Base-by-base conservation (phyloP, 1,140 invertebrate species). In the Drosophila kikkawai region DNA sequence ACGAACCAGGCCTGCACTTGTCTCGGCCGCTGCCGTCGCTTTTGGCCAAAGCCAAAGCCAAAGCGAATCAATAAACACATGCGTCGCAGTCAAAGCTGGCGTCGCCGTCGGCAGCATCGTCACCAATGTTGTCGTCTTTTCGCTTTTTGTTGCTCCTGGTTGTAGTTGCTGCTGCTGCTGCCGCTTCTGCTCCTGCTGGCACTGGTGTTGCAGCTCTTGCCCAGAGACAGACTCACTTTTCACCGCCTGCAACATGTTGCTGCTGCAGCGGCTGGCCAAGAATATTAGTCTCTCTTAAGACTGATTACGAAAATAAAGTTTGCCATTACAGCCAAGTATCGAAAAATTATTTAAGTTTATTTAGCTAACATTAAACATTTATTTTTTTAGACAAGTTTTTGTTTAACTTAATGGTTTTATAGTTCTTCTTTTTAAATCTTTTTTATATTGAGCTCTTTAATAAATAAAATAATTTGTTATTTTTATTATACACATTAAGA, bases 1-100 rank as follows among this genome's bases (percentile, higher is more conserved):
- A 68, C 82, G 83, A 86, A 87, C 82, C 75, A 86, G 79, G 81
- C 60, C 68, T 87, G 83, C 83, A 86, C 83, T 87, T 86, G 83
- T 82, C 59, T 57, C 55, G 71, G 19, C 59, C 64, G 63, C 41
- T 44, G 44, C 26, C 55, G 66, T 61, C 41, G 41, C 55, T 59
- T 51, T 69, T 51, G 66, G 39, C 47, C 63, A 66, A 66, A 47
- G 45, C 60, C 78, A 73, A 65, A 81, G 76, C 82, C 82, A 85
- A 65, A 81, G 75, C 82, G 75, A 85, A 86, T 86, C 82, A 81
- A 86, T 86, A 86, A 79, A 85, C 70, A 78, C 67, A 68, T 80
- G 74, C 81, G 70, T 75, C 57, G 79, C 56, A 44, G 60, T 75
- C 57, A 41, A 13, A 42, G 55, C 42, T 45, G 29, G 15, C 36